Percentiles rank a stretch among this genome's conserved stretches.
phyloP scores from a whole-genome alignment of 2,797 vertebrate genomes.

The Moxostoma hubbsi region DNA sequence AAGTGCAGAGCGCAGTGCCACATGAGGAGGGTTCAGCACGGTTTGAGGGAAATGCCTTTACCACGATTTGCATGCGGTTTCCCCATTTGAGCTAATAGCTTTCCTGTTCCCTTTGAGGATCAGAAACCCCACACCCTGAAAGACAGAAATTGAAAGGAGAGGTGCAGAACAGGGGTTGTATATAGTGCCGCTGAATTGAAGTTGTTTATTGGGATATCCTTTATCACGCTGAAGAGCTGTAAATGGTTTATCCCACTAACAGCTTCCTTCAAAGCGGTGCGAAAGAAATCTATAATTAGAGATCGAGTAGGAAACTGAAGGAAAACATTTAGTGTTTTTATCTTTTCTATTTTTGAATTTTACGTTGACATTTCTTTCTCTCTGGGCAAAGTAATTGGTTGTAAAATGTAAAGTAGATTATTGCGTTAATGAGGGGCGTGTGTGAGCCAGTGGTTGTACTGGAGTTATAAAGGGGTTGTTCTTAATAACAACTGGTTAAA shows the following conservation, averaged over 20 bases:
- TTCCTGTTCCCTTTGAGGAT: conserved; percentile 72
- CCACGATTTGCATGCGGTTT: conserved; percentile 73
- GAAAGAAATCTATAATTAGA: conserved; percentile 81
- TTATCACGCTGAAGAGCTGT: conserved; percentile 66
- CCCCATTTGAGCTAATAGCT: conserved; percentile 70
- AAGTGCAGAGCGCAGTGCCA: conserved; percentile 51
- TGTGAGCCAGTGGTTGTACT: background rate
- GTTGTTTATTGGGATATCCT: conserved; percentile 72
- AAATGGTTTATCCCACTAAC: conserved; percentile 73
- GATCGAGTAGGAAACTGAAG: conserved; percentile 65
- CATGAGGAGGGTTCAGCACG: conserved; percentile 48
- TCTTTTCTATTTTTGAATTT: conserved; percentile 75
- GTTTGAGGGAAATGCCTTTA: conserved; percentile 58
- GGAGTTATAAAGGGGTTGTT: conserved; percentile 6
- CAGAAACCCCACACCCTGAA: conserved; percentile 74
- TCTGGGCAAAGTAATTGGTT: conserved; percentile 57
- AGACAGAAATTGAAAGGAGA: conserved; percentile 73
- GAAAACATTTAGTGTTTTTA: conserved; percentile 65
- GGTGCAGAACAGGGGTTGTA: conserved; percentile 61
- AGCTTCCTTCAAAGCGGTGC: conserved; percentile 75
- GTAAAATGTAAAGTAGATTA: conserved; percentile 46
- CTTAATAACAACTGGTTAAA: background rate
- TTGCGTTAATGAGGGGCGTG: conserved; percentile 61
- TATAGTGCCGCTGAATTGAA: conserved; percentile 57
- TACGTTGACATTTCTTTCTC: conserved; percentile 68